Conservation (phyloP, 1,140 invertebrate species). For the Calephelis nemesis region DNA sequence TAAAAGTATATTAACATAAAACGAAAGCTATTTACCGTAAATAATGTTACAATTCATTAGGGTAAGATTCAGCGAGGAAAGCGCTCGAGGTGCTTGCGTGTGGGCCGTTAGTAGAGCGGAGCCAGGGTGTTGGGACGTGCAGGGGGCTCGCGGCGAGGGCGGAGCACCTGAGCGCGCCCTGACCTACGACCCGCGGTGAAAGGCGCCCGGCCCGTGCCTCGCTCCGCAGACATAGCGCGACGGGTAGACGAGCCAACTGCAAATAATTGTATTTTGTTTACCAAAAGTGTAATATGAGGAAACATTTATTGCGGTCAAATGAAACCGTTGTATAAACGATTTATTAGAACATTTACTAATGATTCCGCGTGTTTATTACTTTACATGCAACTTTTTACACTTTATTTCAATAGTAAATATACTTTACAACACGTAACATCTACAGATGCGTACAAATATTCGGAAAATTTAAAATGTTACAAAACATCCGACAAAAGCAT, state of each 20-base stretch:
- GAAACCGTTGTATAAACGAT: constrained; percentile 6
- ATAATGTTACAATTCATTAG: too few species aligned
- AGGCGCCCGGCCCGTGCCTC: constrained; percentile 41
- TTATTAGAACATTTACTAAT: background rate
- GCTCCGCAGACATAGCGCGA: constrained; percentile 53
- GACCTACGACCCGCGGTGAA: constrained; percentile 76
- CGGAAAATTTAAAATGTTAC: too few species aligned
- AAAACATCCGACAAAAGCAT: too few species aligned
- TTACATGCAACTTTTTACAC: too few species aligned
- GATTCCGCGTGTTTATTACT: background rate
- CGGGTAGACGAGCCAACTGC: constrained; percentile 51
- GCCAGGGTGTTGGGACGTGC: constrained; percentile 30
- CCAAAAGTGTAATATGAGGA: constrained; percentile 38
- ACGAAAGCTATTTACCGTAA: too few species aligned
- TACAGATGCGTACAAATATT: too few species aligned
- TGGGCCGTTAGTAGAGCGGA: constrained; percentile 35
- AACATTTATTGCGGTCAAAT: constrained; percentile 7
- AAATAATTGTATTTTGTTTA: constrained; percentile 56
- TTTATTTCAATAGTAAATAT: too few species aligned
- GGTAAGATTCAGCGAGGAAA: too few species aligned
- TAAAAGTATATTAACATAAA: too few species aligned
- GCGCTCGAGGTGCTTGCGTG: constrained; percentile 35
- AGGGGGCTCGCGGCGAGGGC: constrained; percentile 46
- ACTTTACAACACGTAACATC: too few species aligned
- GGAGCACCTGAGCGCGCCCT: constrained; percentile 75